Evolutionary conservation across 92 coral and sea anemone genomes (phyloP), one percentile per base, ranked within the genome.

Genomic region (Phenganax marumi): DNA sequence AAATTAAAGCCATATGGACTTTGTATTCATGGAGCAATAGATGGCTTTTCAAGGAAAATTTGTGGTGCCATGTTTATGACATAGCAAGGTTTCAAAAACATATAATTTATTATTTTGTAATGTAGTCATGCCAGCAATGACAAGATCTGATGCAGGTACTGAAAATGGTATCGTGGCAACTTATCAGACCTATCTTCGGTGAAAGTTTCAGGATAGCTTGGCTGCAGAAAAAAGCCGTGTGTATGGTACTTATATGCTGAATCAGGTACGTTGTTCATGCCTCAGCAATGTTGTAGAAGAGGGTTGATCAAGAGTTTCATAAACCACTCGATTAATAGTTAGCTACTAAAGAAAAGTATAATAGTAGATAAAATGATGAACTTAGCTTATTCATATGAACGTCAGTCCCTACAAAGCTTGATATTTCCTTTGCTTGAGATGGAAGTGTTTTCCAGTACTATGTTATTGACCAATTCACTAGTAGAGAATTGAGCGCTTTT

Each of bases 121-220:
- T 86, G 25, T 75, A 88, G 91, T 88, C 50, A 46, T 85, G 26
- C 89, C 89, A 39, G 72, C 86, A 46, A 85, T 85, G 89, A 85
- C 88, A 25, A 75, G 88, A 68, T 80, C 86, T 25, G 89, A 88
- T 80, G 73, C 85, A 60, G 91, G 89, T 62, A 88, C 84, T 18
- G 91, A 88, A 68, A 88, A 88, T 88, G 84, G 84, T 21, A 51
- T 88, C 48, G 69, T 88, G 60, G 91, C 91, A 62, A 79, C 86
- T 50, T 88, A 83, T 64, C 91, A 88, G 70, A 88, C 81, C 81
- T 88, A 69, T 63, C 70, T 88, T 16, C 51, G 86, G 61, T 83
- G 79, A 70, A 85, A 88, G 60, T 60, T 79, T 58, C 46, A 68
- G 33, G 91, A 88, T 77, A 69, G 66, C 57, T 21, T 80, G 52